phyloP scores from a whole-genome alignment of 2,888 invertebrate species.

The Diarsia mendica region DNA sequence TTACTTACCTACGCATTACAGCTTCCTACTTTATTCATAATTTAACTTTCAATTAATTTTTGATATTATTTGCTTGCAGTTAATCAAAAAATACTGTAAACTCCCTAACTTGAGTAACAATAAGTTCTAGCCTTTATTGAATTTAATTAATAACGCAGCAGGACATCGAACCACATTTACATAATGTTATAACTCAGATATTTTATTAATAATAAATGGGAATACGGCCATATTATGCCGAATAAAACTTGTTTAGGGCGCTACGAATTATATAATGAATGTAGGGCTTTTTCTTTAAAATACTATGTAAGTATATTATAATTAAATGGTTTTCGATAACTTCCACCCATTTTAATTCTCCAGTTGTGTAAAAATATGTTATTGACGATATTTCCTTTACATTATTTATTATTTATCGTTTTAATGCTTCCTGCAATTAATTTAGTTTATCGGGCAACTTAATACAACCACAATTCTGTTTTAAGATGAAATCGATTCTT shows the following conservation, averaged over 20 bases:
- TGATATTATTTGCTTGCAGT: too few relatives aligned
- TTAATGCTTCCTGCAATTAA: not conserved
- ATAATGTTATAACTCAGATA: slow-evolving; percentile 32
- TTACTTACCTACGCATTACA: not conserved
- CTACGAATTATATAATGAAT: not conserved
- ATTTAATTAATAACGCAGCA: slow-evolving; percentile 56
- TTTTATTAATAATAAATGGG: slow-evolving; percentile 21
- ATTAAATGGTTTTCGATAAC: not conserved
- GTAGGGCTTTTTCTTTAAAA: not conserved
- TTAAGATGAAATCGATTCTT: not conserved
- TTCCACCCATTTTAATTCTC: not conserved
- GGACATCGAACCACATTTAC: slow-evolving; percentile 25
- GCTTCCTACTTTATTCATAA: not conserved
- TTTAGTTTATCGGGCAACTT: not conserved
- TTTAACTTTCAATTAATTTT: not conserved
- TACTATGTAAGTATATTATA: not conserved
- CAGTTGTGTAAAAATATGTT: not conserved
- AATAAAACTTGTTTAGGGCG: not conserved
- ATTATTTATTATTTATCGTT: not conserved
- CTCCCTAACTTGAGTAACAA: not conserved
- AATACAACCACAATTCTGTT: too few relatives aligned
- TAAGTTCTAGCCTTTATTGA: slow-evolving; percentile 18
- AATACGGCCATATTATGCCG: slow-evolving; percentile 46
- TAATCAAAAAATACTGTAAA: too few relatives aligned
- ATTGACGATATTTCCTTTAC: not conserved